Evolutionary conservation across 2,888 invertebrate species (phyloP), one percentile per base, ranked within the genome.

Genomic region (Epiblema foenella): DNA sequence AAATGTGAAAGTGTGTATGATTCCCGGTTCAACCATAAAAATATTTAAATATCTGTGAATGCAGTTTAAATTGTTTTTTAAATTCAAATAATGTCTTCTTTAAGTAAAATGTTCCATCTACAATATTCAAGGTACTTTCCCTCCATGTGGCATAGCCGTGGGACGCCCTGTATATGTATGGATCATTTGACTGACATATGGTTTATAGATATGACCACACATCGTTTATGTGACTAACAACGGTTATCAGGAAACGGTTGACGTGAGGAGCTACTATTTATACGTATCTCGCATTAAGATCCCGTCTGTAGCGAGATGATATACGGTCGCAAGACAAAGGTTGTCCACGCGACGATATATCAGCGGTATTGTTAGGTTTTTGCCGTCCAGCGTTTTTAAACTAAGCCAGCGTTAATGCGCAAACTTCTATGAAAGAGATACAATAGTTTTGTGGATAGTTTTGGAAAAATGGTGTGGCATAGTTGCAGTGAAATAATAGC

Each of bases 231-330:
- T 33, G 9, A 59, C 12, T 18, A 20, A 29, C 29, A 42, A 2
- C 17, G 58, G 56, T 65, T 68, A 59, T 68, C 67, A 49, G n/a
- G 17, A 56, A 54, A 29, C 39, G 49, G 57, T 57, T 63, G 69
- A 52, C 64, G 39, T 69, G 64, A 64, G 49, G 57, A 37, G 39
- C 58, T 39, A 69, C 49, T 57, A 51, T 64, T 68, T 69, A 69
- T 69, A 39, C 67, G 59, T 63, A 69, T 69, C 51, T 51, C 63
- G 37, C 51, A 65, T 69, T 62, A 69, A 69, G 64, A 65, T 69
- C 58, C 52, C 52, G 64, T 49, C 42, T 17, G 51, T 51, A 56
- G 49, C 57, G 52, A 15, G 69, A 69, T 69, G 69, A 69, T 69
- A 58, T 69, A 69, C 64, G 24, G 69, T 1, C 8, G 2, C 64